Evolutionary conservation across 2,113 vertebrate genomes (phyloP).

Genomic region (Nematolebias whitei): DNA sequence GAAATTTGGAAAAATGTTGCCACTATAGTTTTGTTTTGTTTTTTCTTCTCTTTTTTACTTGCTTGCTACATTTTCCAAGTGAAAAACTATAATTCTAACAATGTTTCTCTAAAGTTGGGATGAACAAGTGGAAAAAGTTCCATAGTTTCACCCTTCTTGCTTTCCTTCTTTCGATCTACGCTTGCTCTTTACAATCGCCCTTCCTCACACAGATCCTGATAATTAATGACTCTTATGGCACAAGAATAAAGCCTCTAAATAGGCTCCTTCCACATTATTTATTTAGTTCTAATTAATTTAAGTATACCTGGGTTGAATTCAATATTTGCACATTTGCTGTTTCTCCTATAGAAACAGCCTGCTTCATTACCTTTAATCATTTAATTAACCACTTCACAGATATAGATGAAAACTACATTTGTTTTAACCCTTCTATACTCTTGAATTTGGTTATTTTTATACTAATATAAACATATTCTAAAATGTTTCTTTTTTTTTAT

Average conservation of each 20-base stretch:
- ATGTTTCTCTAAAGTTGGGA: conserved; percentile 17
- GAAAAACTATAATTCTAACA: conserved; percentile 21
- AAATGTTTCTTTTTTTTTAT: no score
- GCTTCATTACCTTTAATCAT: conserved; percentile 3
- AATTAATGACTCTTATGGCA: conserved; percentile 81
- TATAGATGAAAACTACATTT: background rate
- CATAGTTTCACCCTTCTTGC: conserved; percentile 43
- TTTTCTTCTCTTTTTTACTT: conserved; percentile 23
- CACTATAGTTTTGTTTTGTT: conserved; percentile 48
- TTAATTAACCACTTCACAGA: background rate
- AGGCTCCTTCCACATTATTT: conserved; percentile 78
- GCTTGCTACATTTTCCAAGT: conserved; percentile 31
- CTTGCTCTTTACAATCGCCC: conserved; percentile 59
- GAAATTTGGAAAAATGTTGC: conserved; percentile 55
- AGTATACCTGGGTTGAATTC: conserved; percentile 79
- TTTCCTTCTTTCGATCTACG: conserved; percentile 44
- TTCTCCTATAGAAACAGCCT: conserved; percentile 23
- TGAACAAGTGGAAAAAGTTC: conserved; percentile 28
- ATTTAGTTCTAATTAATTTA: conserved; percentile 82
- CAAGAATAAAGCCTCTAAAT: conserved; percentile 79
- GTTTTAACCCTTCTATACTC: no score
- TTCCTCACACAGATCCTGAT: conserved; percentile 68
- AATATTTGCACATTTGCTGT: conserved; percentile 50
- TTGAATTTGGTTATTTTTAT: no score
- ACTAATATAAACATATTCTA: no score